Evolutionary conservation across 2,113 vertebrate species (phyloP).

Genomic region (Pseudonaja textilis): DNA sequence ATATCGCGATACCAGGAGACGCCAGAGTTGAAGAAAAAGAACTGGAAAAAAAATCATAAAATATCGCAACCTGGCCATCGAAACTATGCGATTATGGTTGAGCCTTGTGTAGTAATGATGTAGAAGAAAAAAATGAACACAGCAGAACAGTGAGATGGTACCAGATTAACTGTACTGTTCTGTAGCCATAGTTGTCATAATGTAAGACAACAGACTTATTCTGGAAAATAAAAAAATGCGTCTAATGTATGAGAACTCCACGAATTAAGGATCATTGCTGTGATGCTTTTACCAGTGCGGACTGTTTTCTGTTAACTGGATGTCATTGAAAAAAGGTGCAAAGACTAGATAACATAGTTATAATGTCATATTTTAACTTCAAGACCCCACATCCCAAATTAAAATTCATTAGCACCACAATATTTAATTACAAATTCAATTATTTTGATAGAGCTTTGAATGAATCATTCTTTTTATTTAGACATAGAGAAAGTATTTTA

Average conservation of each 20-base stretch:
- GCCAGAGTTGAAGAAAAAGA: too few relatives aligned
- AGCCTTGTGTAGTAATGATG: neutral
- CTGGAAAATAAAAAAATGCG: neutral
- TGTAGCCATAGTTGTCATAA: too few relatives aligned
- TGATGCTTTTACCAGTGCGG: neutral
- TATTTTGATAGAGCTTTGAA: neutral
- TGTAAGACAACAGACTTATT: neutral
- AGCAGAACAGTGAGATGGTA: neutral
- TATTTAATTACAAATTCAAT: neutral
- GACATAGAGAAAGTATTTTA: neutral
- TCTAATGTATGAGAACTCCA: neutral
- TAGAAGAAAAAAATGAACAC: neutral
- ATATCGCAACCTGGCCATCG: too few relatives aligned
- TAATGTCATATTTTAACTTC: neutral
- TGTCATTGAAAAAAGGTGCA: neutral
- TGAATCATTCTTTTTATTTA: neutral
- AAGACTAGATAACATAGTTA: neutral
- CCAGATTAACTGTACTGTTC: too few relatives aligned
- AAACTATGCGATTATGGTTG: too few relatives aligned
- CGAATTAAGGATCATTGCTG: neutral
- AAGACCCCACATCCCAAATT: neutral
- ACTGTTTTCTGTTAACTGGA: neutral
- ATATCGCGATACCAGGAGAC: too few relatives aligned
- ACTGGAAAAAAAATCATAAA: too few relatives aligned
- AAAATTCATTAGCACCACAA: neutral